A percentile compares a stretch with the other conserved stretches of the same genome.
Conservation (phyloP, 2,113 vertebrate genomes). For the Camelus bactrianus region DNA sequence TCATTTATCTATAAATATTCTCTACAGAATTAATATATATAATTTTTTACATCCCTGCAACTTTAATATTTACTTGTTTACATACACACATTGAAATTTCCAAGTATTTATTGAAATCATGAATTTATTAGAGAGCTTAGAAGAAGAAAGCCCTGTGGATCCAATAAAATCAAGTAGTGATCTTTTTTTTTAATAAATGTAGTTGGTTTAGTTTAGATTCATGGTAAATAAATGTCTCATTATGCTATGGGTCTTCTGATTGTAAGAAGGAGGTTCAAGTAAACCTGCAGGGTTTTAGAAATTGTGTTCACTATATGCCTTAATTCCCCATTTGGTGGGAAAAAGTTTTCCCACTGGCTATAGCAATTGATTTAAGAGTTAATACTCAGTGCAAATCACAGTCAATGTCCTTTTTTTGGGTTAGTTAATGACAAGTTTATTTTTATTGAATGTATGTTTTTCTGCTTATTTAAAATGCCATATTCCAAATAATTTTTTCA, state of each 20-base stretch:
- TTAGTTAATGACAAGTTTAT: not conserved
- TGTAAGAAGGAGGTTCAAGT: not conserved
- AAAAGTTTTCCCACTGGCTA: not conserved
- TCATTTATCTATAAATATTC: not conserved
- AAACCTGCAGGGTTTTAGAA: not conserved
- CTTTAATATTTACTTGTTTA: not conserved
- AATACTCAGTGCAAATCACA: not conserved
- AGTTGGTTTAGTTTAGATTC: not conserved
- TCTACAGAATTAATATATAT: not conserved
- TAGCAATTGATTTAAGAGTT: conserved; percentile 16
- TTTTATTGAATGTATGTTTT: not conserved
- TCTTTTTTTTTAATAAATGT: conserved; percentile 42
- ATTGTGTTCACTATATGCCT: not conserved
- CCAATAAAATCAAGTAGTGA: not conserved
- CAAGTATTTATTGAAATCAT: not conserved
- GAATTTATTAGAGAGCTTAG: not conserved
- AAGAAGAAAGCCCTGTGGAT: not conserved
- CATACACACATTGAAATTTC: not conserved
- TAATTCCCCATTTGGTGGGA: not conserved
- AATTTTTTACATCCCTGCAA: not conserved
- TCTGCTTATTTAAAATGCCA: not conserved
- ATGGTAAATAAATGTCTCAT: not conserved
- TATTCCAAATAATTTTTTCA: not conserved
- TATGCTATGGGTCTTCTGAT: not conserved
- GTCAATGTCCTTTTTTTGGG: not conserved